Evolutionary conservation across 2,888 invertebrate species (phyloP), one percentile per base, ranked within the genome.

Genomic region (Lordiphosa andalusiaca): DNA sequence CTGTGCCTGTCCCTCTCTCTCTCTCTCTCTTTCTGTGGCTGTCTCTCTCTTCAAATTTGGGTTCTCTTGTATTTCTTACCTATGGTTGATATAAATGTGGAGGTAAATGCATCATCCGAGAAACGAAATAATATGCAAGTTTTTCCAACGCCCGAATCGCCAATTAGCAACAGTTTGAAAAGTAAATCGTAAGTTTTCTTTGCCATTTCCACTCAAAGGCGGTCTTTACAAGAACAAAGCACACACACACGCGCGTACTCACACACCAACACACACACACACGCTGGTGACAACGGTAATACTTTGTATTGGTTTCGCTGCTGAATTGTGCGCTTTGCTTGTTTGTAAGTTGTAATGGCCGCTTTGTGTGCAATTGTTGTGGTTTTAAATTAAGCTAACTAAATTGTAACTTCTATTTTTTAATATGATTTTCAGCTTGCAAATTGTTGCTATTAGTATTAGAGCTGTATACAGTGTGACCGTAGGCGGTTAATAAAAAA

Each of bases 141-240:
- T 91, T 97, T 97, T 81, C 97, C 97, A 74, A 97, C 97, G 75
- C 97, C 97, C 50, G 96, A 96, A 90, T 97, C 97, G 73, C 97
- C 97, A 90, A 97, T 97, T 78, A 97, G 91, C 75, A 97, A 91
- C 83, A 97, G 91, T 92, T 97, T 97, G 90, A 97, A 97, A 86
- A 97, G 91, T 88, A 97, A 92, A 91, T 97, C 97, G 92, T 97
- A 97, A 73, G 97, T 96, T 92, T 96, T 96, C 92, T 97, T 97
- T 89, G 96, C 96, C 96, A 97, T 97, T 47, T 21, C 30, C 44
- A 13, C 30, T 44, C 64, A 37, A 37, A 25, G 38, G 49, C 49
- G 49, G 49, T 38, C 38, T 38, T 38, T 49, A 35, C 33, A 23
- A 52, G 48, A 48, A 55, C 54, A 55, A 55, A 55, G 54, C 64